Evolutionary conservation across 2,888 invertebrate species (phyloP).

Genomic region (Rhamnusium bicolor): DNA sequence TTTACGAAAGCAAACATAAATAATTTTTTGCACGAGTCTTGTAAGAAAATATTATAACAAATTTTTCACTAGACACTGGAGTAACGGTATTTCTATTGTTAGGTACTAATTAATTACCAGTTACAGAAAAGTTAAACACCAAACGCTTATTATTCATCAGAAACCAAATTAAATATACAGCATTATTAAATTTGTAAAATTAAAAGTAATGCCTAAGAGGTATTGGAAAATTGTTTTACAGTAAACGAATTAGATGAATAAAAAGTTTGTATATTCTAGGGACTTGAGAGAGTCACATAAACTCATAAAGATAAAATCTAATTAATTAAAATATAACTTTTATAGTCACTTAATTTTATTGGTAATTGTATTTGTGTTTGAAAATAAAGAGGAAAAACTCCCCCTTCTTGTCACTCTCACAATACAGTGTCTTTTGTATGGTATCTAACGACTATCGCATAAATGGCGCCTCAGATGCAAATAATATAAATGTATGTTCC

Average conservation of each 20-base stretch:
- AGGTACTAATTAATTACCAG: too few species aligned
- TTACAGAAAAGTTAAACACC: too few species aligned
- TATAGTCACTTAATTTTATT: neutral
- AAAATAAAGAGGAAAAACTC: neutral
- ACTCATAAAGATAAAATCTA: neutral
- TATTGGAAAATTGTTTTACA: neutral
- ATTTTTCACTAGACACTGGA: too few species aligned
- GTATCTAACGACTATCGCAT: neutral
- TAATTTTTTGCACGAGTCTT: too few species aligned
- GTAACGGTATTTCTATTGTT: too few species aligned
- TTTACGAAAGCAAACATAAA: too few species aligned
- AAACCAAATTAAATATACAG: neutral
- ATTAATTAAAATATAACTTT: neutral
- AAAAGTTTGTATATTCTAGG: neutral
- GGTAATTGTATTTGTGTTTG: neutral
- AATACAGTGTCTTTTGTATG: neutral
- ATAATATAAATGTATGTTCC: neutral
- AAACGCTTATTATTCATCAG: neutral
- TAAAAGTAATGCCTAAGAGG: neutral
- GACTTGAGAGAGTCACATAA: too few species aligned
- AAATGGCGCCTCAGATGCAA: neutral
- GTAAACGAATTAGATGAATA: neutral
- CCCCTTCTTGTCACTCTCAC: neutral
- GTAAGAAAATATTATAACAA: too few species aligned
- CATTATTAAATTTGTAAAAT: neutral